These are phyloP conservation scores for Pipistrellus pygmaeus DNA, from an alignment of 2,797 vertebrate species.

Conservation along the genomic window DNA sequence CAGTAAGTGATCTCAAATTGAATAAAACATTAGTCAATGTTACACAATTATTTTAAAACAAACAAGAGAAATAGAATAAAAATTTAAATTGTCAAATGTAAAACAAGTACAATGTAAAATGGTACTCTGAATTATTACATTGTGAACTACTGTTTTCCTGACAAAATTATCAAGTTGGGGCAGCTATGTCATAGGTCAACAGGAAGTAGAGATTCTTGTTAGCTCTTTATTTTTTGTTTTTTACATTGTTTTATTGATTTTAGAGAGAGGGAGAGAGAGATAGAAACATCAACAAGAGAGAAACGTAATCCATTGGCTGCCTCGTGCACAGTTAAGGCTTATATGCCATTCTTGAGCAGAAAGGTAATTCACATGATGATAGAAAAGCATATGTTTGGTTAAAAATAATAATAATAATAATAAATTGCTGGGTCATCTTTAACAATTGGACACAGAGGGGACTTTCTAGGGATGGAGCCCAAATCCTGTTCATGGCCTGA, in stretches of 20 bases:
- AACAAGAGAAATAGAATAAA: neutral
- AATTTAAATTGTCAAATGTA: neutral
- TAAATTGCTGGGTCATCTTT: neutral
- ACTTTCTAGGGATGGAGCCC: too few relatives aligned
- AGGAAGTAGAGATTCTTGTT: neutral
- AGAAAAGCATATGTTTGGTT: neutral
- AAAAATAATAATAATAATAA: neutral
- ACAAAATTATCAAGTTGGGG: neutral
- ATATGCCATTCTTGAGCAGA: neutral
- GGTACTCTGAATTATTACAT: neutral
- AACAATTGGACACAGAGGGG: neutral
- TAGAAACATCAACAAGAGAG: too few relatives aligned
- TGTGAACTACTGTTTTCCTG: constrained; percentile 6
- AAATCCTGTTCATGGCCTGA: too few relatives aligned
- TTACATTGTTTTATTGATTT: too few relatives aligned
- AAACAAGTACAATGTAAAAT: neutral
- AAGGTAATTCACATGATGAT: neutral
- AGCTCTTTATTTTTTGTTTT: too few relatives aligned
- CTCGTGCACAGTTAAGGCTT: neutral
- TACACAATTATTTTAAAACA: constrained; percentile 11
- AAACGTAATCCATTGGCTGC: too few relatives aligned
- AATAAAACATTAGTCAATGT: neutral
- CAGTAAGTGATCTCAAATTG: neutral
- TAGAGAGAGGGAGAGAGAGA: too few relatives aligned
- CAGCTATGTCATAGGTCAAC: neutral